These are phyloP conservation scores for Drosophila atripex DNA, from an alignment of 2,888 invertebrate genomes.

Conservation along the genomic window DNA sequence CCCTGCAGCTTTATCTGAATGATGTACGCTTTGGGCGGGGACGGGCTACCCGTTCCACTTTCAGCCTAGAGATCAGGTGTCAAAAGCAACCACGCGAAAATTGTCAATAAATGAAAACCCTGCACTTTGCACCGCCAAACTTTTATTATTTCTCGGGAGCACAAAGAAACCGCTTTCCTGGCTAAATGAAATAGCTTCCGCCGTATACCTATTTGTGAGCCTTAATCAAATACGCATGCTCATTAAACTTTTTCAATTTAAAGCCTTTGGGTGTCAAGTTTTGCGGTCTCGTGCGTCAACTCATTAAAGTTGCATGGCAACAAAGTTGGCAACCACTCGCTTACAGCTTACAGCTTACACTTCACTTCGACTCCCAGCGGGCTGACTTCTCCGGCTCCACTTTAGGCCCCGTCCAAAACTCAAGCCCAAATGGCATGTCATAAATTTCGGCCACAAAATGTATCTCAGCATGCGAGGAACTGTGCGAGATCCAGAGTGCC, in stretches of 20 bases:
- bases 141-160: conserved; percentile 44
- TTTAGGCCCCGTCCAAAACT: conserved; percentile 16
- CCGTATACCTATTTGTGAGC: conserved; percentile 2
- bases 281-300: conserved; percentile 57
- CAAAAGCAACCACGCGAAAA: conserved; percentile 25
- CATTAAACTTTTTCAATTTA: conserved; percentile 77
- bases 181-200: conserved; percentile 10
- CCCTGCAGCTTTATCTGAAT: conserved; percentile 18
- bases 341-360: conserved; percentile 24
- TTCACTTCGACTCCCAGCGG: conserved; percentile 18
- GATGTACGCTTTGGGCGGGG: conserved; percentile 12
- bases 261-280: conserved; percentile 69
- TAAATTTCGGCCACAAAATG: conserved; percentile 54
- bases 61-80: conserved; percentile 29
- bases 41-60: background rate
- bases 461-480: conserved; percentile 35
- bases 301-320: conserved; percentile 77
- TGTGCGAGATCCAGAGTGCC: conserved; percentile 18
- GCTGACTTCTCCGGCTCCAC: conserved; percentile 4
- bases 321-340: conserved; percentile 64
- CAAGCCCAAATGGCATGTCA: conserved; percentile 48
- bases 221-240: conserved; percentile 69
- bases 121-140: conserved; percentile 10
- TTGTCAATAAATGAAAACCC: conserved; percentile 41
- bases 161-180: conserved; percentile 17